A percentile compares a stretch with the other conserved stretches of the same genome.
Evolutionary conservation across 2,797 vertebrate genomes (phyloP).

Genomic region (Poecilia gillii): DNA sequence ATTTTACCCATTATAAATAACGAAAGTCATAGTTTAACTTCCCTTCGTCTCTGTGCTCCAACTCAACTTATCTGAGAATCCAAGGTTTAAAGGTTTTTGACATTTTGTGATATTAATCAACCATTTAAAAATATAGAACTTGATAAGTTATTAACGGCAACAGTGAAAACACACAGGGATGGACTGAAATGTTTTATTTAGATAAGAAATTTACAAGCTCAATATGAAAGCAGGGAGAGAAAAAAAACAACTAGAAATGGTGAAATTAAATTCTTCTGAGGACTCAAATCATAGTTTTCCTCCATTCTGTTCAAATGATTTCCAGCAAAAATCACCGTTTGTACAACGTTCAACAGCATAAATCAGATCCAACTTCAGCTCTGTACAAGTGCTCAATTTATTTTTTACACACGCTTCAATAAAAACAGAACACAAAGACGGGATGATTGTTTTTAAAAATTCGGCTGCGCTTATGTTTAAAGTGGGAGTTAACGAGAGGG

Average conservation of each 20-base stretch:
- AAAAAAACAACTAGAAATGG: not conserved
- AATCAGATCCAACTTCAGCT: not conserved
- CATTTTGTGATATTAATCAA: no score
- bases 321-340: slow-evolving; percentile 4
- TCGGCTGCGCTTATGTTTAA: not conserved
- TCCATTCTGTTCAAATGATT: slow-evolving; percentile 1
- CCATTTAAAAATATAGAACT: no score
- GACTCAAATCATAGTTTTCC: not conserved
- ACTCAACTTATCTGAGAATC: no score
- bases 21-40: no score
- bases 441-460: slow-evolving; percentile 3
- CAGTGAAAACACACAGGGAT: slow-evolving; percentile 9
- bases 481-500: slow-evolving; percentile 11
- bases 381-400: not conserved
- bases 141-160: no score
- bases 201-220: slow-evolving; percentile 18
- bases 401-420: slow-evolving; percentile 1
- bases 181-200: slow-evolving; percentile 39
- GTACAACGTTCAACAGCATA: slow-evolving; percentile 5
- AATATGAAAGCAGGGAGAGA: slow-evolving; percentile 1
- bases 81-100: no score
- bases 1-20: no score
- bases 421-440: not conserved
- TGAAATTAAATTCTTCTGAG: not conserved
- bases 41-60: no score